Conservation (phyloP, 2,888 invertebrate genomes). For the Ditylenchus weischeri region DNA sequence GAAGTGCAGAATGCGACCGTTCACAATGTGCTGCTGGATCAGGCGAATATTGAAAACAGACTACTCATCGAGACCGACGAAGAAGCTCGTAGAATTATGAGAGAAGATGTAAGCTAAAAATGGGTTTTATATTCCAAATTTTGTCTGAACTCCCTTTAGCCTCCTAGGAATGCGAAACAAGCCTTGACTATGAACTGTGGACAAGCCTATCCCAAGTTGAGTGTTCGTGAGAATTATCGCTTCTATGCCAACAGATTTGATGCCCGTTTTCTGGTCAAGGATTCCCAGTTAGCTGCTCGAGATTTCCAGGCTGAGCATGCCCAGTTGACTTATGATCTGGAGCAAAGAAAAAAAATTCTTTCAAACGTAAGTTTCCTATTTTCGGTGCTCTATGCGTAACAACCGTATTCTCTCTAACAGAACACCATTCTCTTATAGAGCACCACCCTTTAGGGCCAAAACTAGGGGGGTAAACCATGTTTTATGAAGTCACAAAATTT, state of each 20-base stretch:
- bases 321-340: too few species aligned
- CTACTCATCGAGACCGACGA: constrained; percentile 42
- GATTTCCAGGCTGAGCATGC: constrained; percentile 10
- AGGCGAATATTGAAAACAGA: constrained; percentile 35
- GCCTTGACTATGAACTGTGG: constrained; percentile 35
- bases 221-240: constrained; percentile 24
- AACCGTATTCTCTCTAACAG: too few species aligned
- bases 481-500: too few species aligned
- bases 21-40: constrained; percentile 44
- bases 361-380: too few species aligned
- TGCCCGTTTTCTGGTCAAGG: constrained; percentile 14
- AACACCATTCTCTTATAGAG: too few species aligned
- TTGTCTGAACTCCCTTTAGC: constrained; percentile 20
- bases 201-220: constrained; percentile 30
- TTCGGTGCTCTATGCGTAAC: too few species aligned
- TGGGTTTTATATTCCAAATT: background rate
- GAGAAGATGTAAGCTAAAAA: constrained; percentile 29
- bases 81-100: constrained; percentile 44
- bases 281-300: constrained; percentile 7
- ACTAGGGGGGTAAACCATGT: too few species aligned
- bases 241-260: constrained; percentile 22
- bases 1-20: constrained; percentile 30
- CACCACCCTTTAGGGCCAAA: too few species aligned
- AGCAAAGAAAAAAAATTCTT: too few species aligned
- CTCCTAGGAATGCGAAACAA: constrained; percentile 34